Base-by-base conservation (phyloP, 2,888 invertebrate genomes). In the Eueremaeus valkanovi region DNA sequence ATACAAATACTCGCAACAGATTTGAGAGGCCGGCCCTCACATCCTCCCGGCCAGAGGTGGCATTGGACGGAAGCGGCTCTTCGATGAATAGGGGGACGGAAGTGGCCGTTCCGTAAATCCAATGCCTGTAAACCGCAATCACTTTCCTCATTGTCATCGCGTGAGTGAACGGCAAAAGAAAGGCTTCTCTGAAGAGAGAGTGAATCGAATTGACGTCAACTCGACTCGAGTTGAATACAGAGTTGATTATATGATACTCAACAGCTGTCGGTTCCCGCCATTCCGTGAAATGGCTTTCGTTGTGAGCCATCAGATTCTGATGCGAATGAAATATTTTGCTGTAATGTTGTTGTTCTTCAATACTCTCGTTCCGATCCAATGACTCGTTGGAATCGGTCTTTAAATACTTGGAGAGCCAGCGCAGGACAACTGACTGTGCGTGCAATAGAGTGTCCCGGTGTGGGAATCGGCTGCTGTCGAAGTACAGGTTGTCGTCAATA, bases 121-220 rank as follows among this genome's bases (percentile, higher is more conserved):
- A 92, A 84, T 97, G 95, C 83, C 93, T 92, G 83, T 97, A 97
- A 3, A 95, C 91, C 61, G 91, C 89, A 80, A 97, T 93, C 58
- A 95, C 93, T 81, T 92, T 90, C 68, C 93, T 86, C 77, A 93
- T 91, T 6, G 95, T 93, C 78, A 90, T 89, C 18, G 93, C 91
- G 83, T 95, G 93, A 2, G 51, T 31, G 83, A 95, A 95, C 79
- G 93, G 92, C 81, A 96, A 85, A 70, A 95, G 86, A 85, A 96
- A 93, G 42, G 95, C 94, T 83, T 96, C 95, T 36, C 96, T 88
- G 83, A 95, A 92, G 76, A 96, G 88, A 85, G 97, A 97, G 81
- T 96, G 92, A 36, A 96, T 89, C 82, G 97, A 92, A 85, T 97
- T 94, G 8, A 97, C 90, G 83, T 96, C 95, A 80, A 94, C 93